Base-by-base conservation (phyloP, 1,140 invertebrate genomes). In the Oryctes rhinoceros region DNA sequence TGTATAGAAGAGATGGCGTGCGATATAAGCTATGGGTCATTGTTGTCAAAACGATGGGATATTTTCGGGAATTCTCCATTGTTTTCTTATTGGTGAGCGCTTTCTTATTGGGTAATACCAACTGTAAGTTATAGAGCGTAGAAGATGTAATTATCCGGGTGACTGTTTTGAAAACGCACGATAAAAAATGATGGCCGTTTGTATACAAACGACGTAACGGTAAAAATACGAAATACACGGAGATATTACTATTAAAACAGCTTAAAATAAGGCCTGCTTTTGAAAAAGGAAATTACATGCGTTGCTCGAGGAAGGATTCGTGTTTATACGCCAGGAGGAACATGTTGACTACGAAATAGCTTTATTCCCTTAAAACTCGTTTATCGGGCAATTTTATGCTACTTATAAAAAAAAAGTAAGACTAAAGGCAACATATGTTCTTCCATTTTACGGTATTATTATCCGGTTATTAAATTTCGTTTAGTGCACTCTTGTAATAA, bases 1-100 rank as follows among this genome's bases (percentile, higher is more conserved):
- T 15, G 30, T 30, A 71, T 30, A 59, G 53, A 59, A 18, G 53
- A 59, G 15, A 18, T 18, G 15, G 18, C 15, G 15, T 59, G 6
- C 53, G n/a, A 59, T 2, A 18, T 71, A 71, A 71, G 65, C 65
- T 71, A 71, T 71, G 65, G 65, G 18, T 71, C 65, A 71, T 71
- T 71, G 65, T 71, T 71, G 65, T 71, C 35, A 30, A 71, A 35
- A 15, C 24, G 4, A 71, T 35, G 35, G 13, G 24, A 71, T 9
- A 20, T 71, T 37, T 71, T 30, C 65, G 24, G 53, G 35, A 71
- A 71, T 71, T 71, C 35, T 30, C 65, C 13, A 71, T 71, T 71
- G 65, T 71, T 37, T 71, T 71, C 24, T 71, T 71, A 24, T 44
- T 44, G 13, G 11, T 4, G 35, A 24, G 11, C 20, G 20, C 13